Percentiles rank a stretch among this genome's conserved stretches.
These are phyloP conservation scores for Acheta domesticus DNA, from an alignment of 2,888 invertebrate genomes.

Conservation along the genomic window DNA sequence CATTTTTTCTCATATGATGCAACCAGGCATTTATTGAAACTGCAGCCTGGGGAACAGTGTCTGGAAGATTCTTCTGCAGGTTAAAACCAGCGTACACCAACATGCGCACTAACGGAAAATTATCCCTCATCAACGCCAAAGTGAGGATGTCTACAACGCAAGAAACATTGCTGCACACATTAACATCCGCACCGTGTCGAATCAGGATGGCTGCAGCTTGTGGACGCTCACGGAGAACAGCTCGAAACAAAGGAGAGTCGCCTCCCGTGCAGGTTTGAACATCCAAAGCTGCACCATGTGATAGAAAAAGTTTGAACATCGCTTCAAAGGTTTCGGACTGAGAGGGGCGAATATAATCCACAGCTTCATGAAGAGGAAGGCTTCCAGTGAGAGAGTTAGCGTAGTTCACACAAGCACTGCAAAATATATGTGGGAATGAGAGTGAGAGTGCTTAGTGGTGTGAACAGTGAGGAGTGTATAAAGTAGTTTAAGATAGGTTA, in stretches of 20 bases:
- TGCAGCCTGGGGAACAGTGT: constrained; percentile 33
- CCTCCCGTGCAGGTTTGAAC: constrained; percentile 45
- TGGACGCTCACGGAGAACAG: constrained; percentile 52
- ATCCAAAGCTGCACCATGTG: constrained; percentile 52
- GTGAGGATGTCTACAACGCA: constrained; percentile 46
- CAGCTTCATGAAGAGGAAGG: constrained; percentile 61
- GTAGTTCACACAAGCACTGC: constrained; percentile 56
- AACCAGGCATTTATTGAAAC: constrained; percentile 50
- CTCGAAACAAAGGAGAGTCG: constrained; percentile 55
- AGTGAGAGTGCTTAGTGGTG: too few species aligned
- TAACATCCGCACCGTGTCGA: constrained; percentile 62
- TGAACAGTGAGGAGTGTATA: too few species aligned
- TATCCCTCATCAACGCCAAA: constrained; percentile 40
- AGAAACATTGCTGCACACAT: constrained; percentile 55
- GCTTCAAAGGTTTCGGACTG: constrained; percentile 51
- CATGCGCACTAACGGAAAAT: constrained; percentile 42
- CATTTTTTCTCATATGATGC: constrained; percentile 49
- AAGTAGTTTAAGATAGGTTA: too few species aligned
- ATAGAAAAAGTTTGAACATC: constrained; percentile 52
- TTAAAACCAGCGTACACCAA: constrained; percentile 49
- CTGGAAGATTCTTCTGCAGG: constrained; percentile 36
- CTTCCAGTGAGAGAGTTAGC: constrained; percentile 54
- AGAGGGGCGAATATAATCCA: constrained; percentile 54
- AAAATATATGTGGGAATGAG: too few species aligned
- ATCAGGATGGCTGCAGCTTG: constrained; percentile 57